These are phyloP conservation scores for Petrocephalus sullivani DNA, from an alignment of 2,797 vertebrate genomes.

Conservation along the genomic window DNA sequence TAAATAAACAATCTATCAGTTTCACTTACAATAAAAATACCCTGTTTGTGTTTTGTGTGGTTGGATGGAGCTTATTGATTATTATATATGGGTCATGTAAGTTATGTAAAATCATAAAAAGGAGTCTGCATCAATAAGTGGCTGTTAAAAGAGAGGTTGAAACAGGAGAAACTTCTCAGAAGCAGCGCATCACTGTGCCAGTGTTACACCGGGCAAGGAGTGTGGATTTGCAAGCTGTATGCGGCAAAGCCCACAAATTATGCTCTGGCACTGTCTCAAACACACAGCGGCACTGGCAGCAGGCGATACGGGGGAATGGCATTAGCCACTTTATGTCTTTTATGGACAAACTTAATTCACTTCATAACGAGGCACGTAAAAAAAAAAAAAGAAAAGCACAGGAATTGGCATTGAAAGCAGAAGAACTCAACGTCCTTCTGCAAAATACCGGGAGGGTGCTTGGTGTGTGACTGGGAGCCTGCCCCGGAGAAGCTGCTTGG, in stretches of 20 bases:
- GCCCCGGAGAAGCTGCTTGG: background rate
- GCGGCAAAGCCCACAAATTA: background rate
- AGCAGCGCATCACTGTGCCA: background rate
- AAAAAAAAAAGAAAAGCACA: background rate
- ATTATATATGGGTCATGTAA: background rate
- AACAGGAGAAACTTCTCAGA: background rate
- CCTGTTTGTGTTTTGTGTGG: background rate
- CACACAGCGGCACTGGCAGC: background rate
- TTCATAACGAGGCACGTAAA: background rate
- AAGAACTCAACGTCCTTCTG: background rate
- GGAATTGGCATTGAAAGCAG: background rate
- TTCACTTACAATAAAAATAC: background rate
- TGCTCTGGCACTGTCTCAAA: background rate
- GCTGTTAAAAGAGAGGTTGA: background rate
- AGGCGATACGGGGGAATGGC: background rate
- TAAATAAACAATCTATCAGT: background rate
- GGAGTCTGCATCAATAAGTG: background rate
- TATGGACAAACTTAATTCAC: constrained; percentile 7
- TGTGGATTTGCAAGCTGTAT: background rate
- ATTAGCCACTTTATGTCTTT: constrained; percentile 3
- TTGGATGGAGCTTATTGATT: background rate
- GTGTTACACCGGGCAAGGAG: background rate
- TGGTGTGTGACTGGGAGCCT: background rate
- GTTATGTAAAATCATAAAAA: background rate
- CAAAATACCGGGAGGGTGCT: background rate